Base-by-base conservation (phyloP, 2,113 vertebrate genomes). In the Ailuropoda melanoleuca region DNA sequence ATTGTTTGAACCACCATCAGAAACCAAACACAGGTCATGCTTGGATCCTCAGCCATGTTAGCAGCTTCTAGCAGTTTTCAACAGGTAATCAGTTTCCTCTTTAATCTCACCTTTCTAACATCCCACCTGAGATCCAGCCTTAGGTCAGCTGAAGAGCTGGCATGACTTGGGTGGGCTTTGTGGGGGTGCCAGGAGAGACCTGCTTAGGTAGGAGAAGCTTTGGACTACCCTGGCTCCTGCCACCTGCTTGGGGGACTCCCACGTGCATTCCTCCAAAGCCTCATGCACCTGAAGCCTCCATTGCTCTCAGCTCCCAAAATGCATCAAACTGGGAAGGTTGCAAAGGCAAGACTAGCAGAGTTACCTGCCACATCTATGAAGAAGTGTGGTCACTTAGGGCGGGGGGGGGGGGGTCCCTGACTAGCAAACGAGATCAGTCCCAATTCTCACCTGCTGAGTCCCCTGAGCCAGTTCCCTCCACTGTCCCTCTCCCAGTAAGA, bases 371-470 rank as follows among this genome's bases (percentile, higher is more conserved):
- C 4, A 21, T 11, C 64, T 48, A 12, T 21, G 11, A 81, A 37
- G 56, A 70, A 86, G 29, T 1, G 1, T 62, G 37, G 31, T 74
- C 48, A 83, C 39, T 21, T 64, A 50, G 11, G 39, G 43, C 2
- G 0, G 34, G 0, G 0, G 0, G 34, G 0, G 0, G n/a, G 8
- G n/a, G 11, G 43, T 62, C 75, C 34, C 13, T 64, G 34, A 50
- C 46, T 17, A 82, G 55, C 37, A 64, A 72, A 50, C 37, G 70
- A 46, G 39, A 64, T 66, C 37, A 74, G 56, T 18, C 9, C 64
- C 55, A n/a, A 4, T 77, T 94, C 72, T 83, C 64, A 90, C 39
- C 56, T 74, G 58, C 64, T 39, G 37, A 84, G 24, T 43, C 18
- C 93, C 48, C 19, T 53, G 66, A 64, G 14, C 26, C 58, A 77